phyloP scores from a whole-genome alignment of 2,113 vertebrate species.

The Atrichornis clamosus region DNA sequence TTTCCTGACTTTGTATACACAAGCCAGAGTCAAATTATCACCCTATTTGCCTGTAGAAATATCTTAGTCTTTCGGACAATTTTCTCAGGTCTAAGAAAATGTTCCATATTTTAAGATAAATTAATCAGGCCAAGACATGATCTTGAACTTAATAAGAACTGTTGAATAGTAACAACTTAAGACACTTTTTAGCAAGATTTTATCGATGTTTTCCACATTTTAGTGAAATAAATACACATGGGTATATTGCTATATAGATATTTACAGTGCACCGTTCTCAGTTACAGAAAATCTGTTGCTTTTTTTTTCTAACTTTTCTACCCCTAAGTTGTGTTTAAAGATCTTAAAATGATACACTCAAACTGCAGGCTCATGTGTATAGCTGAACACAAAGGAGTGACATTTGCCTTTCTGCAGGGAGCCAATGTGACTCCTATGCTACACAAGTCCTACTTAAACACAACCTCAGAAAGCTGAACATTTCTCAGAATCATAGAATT shows the following conservation, averaged over 20 bases:
- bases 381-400: background rate
- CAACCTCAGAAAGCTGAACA: background rate
- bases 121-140: background rate
- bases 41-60: background rate
- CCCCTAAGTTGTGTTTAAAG: background rate
- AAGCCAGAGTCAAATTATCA: background rate
- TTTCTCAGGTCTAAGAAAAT: background rate
- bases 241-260: background rate
- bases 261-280: background rate
- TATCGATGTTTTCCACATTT: background rate
- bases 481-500: background rate
- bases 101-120: background rate
- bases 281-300: background rate
- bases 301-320: background rate
- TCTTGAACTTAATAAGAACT: background rate
- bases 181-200: background rate
- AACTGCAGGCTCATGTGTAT: background rate
- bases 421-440: background rate
- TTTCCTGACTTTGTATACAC: background rate
- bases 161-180: background rate
- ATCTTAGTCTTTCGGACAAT: background rate
- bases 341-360: background rate
- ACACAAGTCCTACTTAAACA: background rate
- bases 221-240: background rate
- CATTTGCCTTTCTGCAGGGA: background rate